A percentile compares a stretch with the other conserved stretches of the same genome.
These are phyloP conservation scores for Aspidiotus destructor DNA, from an alignment of 2,888 invertebrate genomes.

Conservation along the genomic window DNA sequence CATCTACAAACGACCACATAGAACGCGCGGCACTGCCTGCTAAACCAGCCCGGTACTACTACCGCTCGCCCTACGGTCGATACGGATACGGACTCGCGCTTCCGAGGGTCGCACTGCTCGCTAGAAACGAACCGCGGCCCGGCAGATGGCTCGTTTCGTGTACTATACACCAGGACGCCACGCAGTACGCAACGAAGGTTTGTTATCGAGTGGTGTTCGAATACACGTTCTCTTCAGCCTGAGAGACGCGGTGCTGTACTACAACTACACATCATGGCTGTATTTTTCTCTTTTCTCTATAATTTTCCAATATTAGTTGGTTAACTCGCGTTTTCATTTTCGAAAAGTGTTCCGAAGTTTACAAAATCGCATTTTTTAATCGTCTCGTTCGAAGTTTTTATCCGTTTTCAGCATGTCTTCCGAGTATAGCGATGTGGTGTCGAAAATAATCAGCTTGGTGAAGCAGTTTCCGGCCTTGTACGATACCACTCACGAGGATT, in stretches of 20 bases:
- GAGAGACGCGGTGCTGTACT: too few relatives aligned
- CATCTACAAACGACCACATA: too few relatives aligned
- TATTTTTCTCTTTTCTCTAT: not conserved
- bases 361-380: not conserved
- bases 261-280: not conserved
- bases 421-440: slow-evolving; percentile 19
- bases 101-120: not conserved
- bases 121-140: slow-evolving; percentile 20
- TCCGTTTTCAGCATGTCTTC: slow-evolving; percentile 2
- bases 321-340: too few relatives aligned
- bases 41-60: not conserved
- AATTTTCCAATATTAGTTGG: too few relatives aligned
- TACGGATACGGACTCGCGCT: slow-evolving; percentile 27
- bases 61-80: slow-evolving; percentile 22
- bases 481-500: slow-evolving; percentile 26
- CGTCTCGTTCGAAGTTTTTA: slow-evolving; percentile 4
- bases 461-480: slow-evolving; percentile 25
- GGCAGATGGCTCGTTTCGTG: slow-evolving; percentile 15
- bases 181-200: slow-evolving; percentile 29
- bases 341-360: too few relatives aligned
- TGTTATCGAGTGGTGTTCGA: slow-evolving; percentile 12
- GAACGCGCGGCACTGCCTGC: not conserved
- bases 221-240: too few relatives aligned
- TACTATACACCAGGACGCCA: slow-evolving; percentile 3
- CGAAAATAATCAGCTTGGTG: slow-evolving; percentile 22